phyloP scores from a whole-genome alignment of 2,113 vertebrate species.

The Capreolus pygargus region DNA sequence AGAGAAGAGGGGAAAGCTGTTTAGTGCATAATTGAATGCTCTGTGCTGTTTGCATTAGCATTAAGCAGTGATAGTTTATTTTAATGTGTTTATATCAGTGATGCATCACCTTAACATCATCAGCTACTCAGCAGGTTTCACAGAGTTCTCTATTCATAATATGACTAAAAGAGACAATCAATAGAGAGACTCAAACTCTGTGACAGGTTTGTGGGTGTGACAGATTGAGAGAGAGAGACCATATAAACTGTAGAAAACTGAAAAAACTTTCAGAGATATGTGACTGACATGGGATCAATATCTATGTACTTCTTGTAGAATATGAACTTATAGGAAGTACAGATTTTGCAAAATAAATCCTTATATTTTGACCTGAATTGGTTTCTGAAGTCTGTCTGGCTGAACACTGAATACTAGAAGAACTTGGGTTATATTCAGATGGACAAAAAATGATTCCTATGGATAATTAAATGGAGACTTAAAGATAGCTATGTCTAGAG shows the following conservation, averaged over 20 bases:
- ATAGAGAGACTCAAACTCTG: not conserved
- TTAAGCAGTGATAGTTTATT: constrained; percentile 74
- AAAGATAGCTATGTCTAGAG: not conserved
- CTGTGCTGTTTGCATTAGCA: constrained; percentile 64
- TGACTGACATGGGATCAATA: not conserved
- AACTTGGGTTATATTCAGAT: not conserved
- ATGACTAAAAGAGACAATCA: constrained; percentile 46
- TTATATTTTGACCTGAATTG: not conserved
- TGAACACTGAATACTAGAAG: not conserved
- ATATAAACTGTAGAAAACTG: not conserved
- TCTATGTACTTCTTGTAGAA: not conserved
- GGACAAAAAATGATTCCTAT: not conserved
- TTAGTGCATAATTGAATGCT: constrained; percentile 66
- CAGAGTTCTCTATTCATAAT: constrained; percentile 39
- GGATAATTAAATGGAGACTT: not conserved
- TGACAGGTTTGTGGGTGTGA: no score
- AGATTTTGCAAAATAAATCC: not conserved
- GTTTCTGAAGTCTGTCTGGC: not conserved
- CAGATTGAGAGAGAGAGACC: not conserved
- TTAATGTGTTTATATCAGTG: constrained; percentile 74
- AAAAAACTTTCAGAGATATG: not conserved
- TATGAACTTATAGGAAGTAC: not conserved
- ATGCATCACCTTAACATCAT: constrained; percentile 72
- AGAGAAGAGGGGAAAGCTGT: constrained; percentile 68
- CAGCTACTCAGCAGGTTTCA: constrained; percentile 60